phyloP scores from a whole-genome alignment of 2,797 vertebrate species.

The Molothrus aeneus region DNA sequence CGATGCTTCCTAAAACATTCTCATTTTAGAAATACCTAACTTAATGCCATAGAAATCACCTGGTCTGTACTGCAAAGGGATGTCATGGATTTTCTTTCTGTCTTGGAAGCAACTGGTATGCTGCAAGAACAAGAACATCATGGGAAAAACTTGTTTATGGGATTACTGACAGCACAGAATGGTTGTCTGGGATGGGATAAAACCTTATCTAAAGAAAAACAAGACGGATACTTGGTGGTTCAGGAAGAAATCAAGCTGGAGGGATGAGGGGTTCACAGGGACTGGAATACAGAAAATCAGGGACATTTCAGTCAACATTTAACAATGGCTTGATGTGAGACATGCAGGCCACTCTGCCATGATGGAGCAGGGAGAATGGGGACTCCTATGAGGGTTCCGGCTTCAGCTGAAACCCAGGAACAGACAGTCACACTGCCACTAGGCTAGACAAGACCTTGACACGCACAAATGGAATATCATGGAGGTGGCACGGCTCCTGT shows the following conservation, averaged over 20 bases:
- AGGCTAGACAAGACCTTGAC: neutral
- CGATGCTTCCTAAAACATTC: neutral
- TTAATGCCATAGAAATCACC: neutral
- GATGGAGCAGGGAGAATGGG: neutral
- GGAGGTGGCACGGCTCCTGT: neutral
- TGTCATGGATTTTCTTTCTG: neutral
- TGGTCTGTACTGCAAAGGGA: neutral
- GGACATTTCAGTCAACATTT: neutral
- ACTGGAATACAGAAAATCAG: neutral
- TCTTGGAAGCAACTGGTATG: neutral
- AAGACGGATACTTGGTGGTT: neutral
- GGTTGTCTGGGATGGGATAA: constrained; percentile 2
- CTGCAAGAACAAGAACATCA: neutral
- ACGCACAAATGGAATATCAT: neutral
- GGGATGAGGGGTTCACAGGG: neutral
- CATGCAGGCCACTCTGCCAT: neutral
- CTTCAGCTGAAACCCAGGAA: neutral
- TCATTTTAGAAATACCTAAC: neutral
- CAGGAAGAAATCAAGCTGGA: constrained; percentile 17
- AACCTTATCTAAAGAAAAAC: constrained; percentile 50
- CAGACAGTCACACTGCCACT: neutral
- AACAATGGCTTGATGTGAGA: neutral
- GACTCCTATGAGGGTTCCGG: neutral
- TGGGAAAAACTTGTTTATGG: constrained; percentile 5
- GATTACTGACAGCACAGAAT: neutral